Evolutionary conservation across 2,888 invertebrate genomes (phyloP).

Genomic region (Noctua janthina): DNA sequence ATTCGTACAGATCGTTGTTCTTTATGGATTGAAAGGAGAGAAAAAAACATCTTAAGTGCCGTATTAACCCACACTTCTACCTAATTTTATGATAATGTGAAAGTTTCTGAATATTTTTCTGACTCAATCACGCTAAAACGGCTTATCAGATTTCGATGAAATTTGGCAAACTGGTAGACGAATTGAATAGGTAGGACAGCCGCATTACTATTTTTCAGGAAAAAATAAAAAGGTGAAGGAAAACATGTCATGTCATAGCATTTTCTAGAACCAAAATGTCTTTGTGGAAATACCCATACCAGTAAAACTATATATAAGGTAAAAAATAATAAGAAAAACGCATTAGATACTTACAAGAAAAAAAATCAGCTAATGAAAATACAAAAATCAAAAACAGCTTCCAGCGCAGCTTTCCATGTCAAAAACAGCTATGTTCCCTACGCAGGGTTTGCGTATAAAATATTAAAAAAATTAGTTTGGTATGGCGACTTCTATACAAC

Average conservation of each 20-base stretch:
- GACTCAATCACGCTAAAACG: not conserved
- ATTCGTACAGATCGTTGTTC: slow-evolving; percentile 15
- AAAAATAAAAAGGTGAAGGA: not conserved
- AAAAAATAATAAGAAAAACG: no score
- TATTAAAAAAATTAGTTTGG: no score
- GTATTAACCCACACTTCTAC: not conserved
- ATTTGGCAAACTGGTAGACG: not conserved
- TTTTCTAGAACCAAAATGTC: not conserved
- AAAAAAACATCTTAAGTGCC: not conserved
- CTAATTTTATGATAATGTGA: not conserved
- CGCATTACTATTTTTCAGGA: not conserved
- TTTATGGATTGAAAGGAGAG: not conserved
- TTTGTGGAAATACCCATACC: no score
- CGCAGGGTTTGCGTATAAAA: no score
- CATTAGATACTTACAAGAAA: no score
- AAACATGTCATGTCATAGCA: not conserved
- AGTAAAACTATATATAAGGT: no score
- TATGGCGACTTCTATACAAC: no score
- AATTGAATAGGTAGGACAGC: not conserved
- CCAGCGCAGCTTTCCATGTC: no score
- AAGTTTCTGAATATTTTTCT: not conserved
- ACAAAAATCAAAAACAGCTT: no score
- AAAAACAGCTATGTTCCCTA: no score
- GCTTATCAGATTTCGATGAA: not conserved
- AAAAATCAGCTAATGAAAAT: no score